Evolutionary conservation across 2,888 invertebrate species (phyloP), one percentile per base, ranked within the genome.

Genomic region (Timema cristinae): DNA sequence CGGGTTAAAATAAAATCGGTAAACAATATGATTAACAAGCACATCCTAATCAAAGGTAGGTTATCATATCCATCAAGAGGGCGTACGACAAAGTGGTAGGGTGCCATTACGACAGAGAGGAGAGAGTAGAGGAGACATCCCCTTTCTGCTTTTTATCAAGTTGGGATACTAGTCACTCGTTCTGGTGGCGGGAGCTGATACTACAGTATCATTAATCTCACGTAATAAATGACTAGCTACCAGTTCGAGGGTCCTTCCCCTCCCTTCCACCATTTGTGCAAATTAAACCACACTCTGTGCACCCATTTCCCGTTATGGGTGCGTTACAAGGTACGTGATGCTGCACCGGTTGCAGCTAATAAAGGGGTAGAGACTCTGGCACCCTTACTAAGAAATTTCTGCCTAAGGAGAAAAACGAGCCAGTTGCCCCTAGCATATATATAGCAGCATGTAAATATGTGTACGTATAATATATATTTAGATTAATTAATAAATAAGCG

Each of bases 331-430:
- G 15, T 11, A 67, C 71, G 71, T 67, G 71, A 67, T 71, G 71
- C 59, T 71, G 71, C 71, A 71, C 71, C 71, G 67, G 71, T 71
- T 71, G 71, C 71, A 71, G 71, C 66, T 67, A 71, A 71, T 71
- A 67, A 71, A 71, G 71, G 71, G 71, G 71, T 67, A 50, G 67
- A 51, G 59, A 52, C 63, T 32, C 32, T 1, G 32, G 4, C 1
- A 32, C 32, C 32, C 32, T 32, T 32, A 4, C 32, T 32, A 32
- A 1, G 4, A 32, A 32, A 32, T 32, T 1, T 32, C 32, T 2
- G 32, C 32, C 32, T 32, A 32, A 32, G 32, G 32, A 32, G 32
- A 32, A 32, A 32, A 32, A 32, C 32, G 32, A 32, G 4, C 32
- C 32, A 32, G 32, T 32, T 32, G 4, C 32, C 32, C 32, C 32